Conservation (phyloP, 2,797 vertebrate genomes). For the Miichthys miiuy region DNA sequence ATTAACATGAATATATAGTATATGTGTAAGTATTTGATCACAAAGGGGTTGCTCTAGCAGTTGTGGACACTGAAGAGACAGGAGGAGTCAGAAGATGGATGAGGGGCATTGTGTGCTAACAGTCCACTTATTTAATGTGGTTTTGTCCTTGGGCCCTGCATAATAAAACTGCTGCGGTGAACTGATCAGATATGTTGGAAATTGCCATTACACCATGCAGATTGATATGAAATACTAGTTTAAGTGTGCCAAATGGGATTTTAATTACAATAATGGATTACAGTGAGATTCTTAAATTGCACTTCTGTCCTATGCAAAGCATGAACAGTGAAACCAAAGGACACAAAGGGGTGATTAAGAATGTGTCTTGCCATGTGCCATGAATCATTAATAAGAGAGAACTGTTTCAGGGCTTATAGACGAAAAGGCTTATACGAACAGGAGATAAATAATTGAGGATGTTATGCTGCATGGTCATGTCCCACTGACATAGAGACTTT, state of each 20-base stretch:
- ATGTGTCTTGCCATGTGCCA: slow-evolving; percentile 71
- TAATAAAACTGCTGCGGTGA: slow-evolving; percentile 19
- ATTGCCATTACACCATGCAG: slow-evolving; percentile 43
- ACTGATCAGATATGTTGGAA: slow-evolving; percentile 31
- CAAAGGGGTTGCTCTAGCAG: not conserved
- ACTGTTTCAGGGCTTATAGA: slow-evolving; percentile 65
- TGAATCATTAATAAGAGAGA: slow-evolving; percentile 81
- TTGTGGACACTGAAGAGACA: slow-evolving; percentile 42
- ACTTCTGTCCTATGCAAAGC: slow-evolving; percentile 51
- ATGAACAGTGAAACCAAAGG: slow-evolving; percentile 69
- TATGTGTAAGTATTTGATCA: slow-evolving; percentile 6
- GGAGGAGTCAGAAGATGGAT: slow-evolving; percentile 59
- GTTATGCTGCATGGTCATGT: slow-evolving; percentile 67
- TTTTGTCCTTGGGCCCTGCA: slow-evolving; percentile 19
- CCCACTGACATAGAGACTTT: slow-evolving; percentile 74
- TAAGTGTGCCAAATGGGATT: slow-evolving; percentile 50
- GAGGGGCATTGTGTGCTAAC: slow-evolving; percentile 35
- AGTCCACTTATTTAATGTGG: slow-evolving; percentile 48
- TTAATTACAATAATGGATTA: slow-evolving; percentile 61
- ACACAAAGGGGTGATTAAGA: slow-evolving; percentile 74
- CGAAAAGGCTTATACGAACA: slow-evolving; percentile 60
- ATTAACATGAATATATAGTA: slow-evolving; percentile 12
- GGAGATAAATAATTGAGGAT: slow-evolving; percentile 78
- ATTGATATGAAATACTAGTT: slow-evolving; percentile 46
- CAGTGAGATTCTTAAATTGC: slow-evolving; percentile 62